Base-by-base conservation (phyloP, 1,140 invertebrate genomes). In the Lordiphosa stackelbergi region DNA sequence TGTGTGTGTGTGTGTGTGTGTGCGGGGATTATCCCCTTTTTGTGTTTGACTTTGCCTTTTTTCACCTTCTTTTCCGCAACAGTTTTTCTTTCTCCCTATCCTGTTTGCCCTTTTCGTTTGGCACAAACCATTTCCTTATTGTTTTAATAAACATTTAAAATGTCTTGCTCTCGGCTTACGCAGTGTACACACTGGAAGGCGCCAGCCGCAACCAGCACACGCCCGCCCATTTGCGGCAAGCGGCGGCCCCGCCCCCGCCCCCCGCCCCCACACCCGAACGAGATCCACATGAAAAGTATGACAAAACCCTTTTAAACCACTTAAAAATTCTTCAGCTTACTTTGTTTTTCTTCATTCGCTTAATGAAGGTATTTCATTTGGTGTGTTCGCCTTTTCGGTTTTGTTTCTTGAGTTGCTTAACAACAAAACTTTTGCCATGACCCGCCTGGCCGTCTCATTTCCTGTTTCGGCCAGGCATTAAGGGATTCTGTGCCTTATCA, bases 141-240 rank as follows among this genome's bases (percentile, higher is more conserved):
- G 78, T 84, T 84, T 84, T 84, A 84, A 84, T 84, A 84, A 84
- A 84, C 78, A 84, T 84, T 84, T 64, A 85, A 84, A 84, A 84
- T 84, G 78, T 84, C 78, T 84, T 84, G 72, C 77, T 84, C 60
- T 56, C 53, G 71, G 68, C 73, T 84, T 78, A 78, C 58, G 52
- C 61, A 49, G 22, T 48, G 45, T 56, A 42, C 62, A 75, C 54
- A 77, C 72, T 31, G 28, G 28, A 49, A 78, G 72, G 66, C 59
- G 75, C 75, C 68, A 71, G 71, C 68, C 71, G 31, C 69, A 73
- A 73, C 70, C 71, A 73, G 71, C 71, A 69, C 49, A 12, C 16
- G 41, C 55, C 75, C 70, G 43, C 65, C 75, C 68, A 74, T 77
- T 79, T 81, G 75, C 62, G 71, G 75, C 61, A 61, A 40, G 13